phyloP scores from a whole-genome alignment of 2,888 invertebrate species.

The Lampropteryx suffumata region DNA sequence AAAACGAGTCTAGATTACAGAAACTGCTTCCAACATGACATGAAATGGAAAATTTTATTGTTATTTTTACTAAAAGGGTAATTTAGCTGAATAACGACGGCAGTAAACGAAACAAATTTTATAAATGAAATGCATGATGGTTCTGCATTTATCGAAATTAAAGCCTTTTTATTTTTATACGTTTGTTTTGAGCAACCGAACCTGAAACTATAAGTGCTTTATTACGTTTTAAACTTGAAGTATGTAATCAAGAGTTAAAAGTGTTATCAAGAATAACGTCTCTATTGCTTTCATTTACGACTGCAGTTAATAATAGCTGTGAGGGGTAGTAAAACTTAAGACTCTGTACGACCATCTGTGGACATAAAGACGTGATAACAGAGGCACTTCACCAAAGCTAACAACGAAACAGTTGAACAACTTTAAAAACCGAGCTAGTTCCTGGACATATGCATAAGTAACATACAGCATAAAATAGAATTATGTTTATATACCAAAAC shows the following conservation, averaged over 20 bases:
- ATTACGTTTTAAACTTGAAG: neutral
- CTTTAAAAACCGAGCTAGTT: neutral
- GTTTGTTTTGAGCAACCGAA: neutral
- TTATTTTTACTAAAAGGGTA: constrained; percentile 10
- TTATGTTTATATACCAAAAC: no score
- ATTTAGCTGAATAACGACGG: constrained; percentile 5
- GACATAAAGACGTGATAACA: constrained; percentile 16
- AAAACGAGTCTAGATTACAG: constrained; percentile 3
- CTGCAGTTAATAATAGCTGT: constrained; percentile 13
- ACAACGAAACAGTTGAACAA: neutral
- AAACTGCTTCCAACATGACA: constrained; percentile 2
- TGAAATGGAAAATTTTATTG: constrained; percentile 1
- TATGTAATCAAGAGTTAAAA: neutral
- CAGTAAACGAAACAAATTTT: neutral
- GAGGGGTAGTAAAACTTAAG: constrained; percentile 14
- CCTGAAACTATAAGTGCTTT: neutral
- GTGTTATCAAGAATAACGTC: constrained; percentile 8
- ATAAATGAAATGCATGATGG: neutral
- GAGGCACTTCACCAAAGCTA: constrained; percentile 4
- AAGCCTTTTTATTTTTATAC: neutral
- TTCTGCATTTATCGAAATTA: neutral
- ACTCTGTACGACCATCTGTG: constrained; percentile 13
- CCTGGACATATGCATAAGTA: no score
- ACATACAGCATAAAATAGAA: no score
- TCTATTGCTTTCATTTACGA: constrained; percentile 12